Evolutionary conservation across 2,113 vertebrate genomes (phyloP).

Genomic region (Zosterops pallidus): DNA sequence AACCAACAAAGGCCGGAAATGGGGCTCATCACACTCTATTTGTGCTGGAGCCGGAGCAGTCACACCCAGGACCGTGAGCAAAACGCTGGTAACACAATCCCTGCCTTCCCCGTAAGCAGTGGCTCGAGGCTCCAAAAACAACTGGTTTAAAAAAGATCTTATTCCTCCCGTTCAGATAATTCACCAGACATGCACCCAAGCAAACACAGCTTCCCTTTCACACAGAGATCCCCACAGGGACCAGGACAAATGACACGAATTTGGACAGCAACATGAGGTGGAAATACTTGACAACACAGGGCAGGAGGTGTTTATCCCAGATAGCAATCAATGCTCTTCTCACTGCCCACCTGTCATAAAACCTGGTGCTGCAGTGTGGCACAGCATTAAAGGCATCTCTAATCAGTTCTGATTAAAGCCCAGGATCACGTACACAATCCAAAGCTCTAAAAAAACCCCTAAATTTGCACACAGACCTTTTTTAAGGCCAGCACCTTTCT

Average conservation of each 20-base stretch:
- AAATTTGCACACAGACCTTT: neutral
- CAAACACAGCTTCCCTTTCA: neutral
- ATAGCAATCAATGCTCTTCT: neutral
- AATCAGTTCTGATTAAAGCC: neutral
- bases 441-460: neutral
- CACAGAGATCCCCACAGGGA: neutral
- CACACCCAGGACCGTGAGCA: neutral
- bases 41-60: neutral
- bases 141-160: neutral
- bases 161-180: rapidly evolving
- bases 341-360: neutral
- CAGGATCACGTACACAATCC: neutral
- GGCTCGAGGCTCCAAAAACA: neutral
- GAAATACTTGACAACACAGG: neutral
- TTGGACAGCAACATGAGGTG: neutral
- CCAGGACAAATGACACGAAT: rapidly evolving
- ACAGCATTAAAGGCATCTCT: neutral
- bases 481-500: neutral
- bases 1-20: neutral
- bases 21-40: neutral
- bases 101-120: neutral
- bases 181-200: neutral
- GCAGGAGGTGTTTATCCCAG: neutral
- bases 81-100: neutral
- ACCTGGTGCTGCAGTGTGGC: neutral